A percentile compares a stretch with the other conserved stretches of the same genome.
These are phyloP conservation scores for Polyergus mexicanus DNA, from an alignment of 1,140 invertebrate genomes.

Conservation along the genomic window DNA sequence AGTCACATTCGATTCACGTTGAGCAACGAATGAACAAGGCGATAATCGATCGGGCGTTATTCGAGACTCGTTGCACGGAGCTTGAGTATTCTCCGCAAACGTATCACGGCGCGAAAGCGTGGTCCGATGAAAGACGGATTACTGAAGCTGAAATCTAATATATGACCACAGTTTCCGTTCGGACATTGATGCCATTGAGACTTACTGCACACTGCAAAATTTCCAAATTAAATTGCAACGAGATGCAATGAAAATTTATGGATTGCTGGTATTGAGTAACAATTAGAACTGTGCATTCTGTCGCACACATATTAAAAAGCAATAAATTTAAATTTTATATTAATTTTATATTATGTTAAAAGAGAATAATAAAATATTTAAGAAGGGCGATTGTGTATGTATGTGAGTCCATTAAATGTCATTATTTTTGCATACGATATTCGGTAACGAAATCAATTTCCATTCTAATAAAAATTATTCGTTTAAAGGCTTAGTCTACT, in stretches of 20 bases:
- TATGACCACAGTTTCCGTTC: neutral
- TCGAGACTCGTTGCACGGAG: constrained; percentile 16
- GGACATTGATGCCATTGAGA: constrained; percentile 3
- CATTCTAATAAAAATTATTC: neutral
- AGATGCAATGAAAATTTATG: neutral
- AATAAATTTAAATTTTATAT: neutral
- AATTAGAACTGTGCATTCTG: too few relatives aligned
- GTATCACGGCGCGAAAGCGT: constrained; percentile 59
- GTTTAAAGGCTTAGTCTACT: too few relatives aligned
- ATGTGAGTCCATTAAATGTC: too few relatives aligned
- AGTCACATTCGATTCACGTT: constrained; percentile 44
- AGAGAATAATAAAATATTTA: neutral
- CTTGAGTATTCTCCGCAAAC: constrained; percentile 44
- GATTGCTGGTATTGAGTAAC: neutral
- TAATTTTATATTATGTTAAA: too few relatives aligned
- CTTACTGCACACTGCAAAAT: neutral
- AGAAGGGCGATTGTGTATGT: neutral
- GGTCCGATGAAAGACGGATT: constrained; percentile 61
- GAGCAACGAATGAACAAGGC: constrained; percentile 35
- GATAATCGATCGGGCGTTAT: constrained; percentile 59
- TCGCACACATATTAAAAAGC: neutral
- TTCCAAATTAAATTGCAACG: constrained; percentile 5
- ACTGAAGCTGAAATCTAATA: constrained; percentile 33
- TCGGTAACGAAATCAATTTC: neutral
- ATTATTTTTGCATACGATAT: too few relatives aligned